Percentiles rank a stretch among this genome's conserved stretches.
Conservation (phyloP, 1,140 invertebrate genomes). For the Ostrea denselamellosa region DNA sequence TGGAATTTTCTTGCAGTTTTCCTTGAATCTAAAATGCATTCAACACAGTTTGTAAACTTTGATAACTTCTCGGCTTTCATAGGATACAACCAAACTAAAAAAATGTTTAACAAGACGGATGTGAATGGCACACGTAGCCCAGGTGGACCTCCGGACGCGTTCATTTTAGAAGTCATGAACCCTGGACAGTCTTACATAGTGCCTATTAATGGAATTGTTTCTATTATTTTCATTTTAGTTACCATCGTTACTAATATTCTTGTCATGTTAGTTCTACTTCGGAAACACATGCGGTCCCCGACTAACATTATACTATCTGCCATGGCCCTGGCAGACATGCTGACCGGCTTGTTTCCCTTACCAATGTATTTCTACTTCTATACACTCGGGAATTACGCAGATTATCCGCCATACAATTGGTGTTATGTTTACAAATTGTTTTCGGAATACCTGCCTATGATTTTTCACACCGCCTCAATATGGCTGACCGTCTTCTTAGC, state of each 20-base stretch:
- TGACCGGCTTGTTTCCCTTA: slow-evolving; percentile 92
- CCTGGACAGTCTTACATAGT: slow-evolving; percentile 61
- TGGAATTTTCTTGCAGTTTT: background rate
- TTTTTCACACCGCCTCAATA: slow-evolving; percentile 95
- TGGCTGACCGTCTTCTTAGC: slow-evolving; percentile 92
- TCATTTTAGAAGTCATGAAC: background rate
- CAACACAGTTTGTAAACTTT: slow-evolving; percentile 14
- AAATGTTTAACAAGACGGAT: background rate
- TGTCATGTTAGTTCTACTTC: slow-evolving; percentile 86
- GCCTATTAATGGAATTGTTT: slow-evolving; percentile 82
- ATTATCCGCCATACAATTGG: slow-evolving; percentile 72
- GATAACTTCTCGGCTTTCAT: background rate
- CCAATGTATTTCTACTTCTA: slow-evolving; percentile 94
- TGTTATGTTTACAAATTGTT: slow-evolving; percentile 87
- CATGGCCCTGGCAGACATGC: slow-evolving; percentile 96
- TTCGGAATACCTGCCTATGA: slow-evolving; percentile 84
- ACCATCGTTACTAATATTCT: slow-evolving; percentile 94
- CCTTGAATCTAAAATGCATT: background rate
- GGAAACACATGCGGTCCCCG: slow-evolving; percentile 84
- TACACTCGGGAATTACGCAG: slow-evolving; percentile 90
- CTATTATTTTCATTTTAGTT: slow-evolving; percentile 90
- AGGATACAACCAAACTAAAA: background rate
- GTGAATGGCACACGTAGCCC: background rate
- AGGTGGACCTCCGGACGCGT: background rate
- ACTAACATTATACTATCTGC: slow-evolving; percentile 86